A percentile compares a stretch with the other conserved stretches of the same genome.
Conservation (phyloP, 2,113 vertebrate genomes). For the Emydura subglobosa region DNA sequence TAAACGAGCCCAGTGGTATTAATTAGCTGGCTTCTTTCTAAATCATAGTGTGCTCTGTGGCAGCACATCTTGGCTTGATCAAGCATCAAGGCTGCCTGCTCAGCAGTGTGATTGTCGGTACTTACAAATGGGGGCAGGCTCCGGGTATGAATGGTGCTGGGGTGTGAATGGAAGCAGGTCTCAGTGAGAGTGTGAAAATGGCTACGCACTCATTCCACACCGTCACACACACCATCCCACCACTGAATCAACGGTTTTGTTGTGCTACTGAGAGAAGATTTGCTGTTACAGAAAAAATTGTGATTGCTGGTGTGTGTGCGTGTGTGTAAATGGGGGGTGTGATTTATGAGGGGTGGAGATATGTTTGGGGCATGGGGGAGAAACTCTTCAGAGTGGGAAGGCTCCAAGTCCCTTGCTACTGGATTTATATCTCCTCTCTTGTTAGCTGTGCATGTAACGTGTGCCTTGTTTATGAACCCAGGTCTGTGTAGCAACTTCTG, state of each 20-base stretch:
- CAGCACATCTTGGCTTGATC: background rate
- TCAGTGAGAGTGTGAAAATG: fast-evolving
- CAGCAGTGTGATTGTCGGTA: background rate
- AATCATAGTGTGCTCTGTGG: background rate
- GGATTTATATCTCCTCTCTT: background rate
- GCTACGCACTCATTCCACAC: background rate
- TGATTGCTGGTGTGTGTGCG: background rate
- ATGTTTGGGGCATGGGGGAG: background rate
- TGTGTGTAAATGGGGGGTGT: background rate
- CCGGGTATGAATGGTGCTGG: fast-evolving
- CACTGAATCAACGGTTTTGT: too few relatives aligned
- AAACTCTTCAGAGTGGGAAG: fast-evolving
- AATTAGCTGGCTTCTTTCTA: constrained; percentile 48
- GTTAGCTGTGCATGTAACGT: background rate
- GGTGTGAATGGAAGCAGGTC: background rate
- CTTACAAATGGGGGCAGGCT: background rate
- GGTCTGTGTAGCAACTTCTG: background rate
- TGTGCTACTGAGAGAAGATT: background rate
- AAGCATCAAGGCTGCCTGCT: background rate
- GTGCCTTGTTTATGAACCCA: background rate
- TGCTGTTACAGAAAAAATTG: background rate
- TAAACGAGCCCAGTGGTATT: background rate
- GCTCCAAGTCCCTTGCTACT: background rate
- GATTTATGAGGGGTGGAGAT: background rate
- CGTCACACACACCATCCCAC: background rate